Evolutionary conservation across 2,888 invertebrate genomes (phyloP), one percentile per base, ranked within the genome.

Genomic region (Pseudeuparius sepicola): DNA sequence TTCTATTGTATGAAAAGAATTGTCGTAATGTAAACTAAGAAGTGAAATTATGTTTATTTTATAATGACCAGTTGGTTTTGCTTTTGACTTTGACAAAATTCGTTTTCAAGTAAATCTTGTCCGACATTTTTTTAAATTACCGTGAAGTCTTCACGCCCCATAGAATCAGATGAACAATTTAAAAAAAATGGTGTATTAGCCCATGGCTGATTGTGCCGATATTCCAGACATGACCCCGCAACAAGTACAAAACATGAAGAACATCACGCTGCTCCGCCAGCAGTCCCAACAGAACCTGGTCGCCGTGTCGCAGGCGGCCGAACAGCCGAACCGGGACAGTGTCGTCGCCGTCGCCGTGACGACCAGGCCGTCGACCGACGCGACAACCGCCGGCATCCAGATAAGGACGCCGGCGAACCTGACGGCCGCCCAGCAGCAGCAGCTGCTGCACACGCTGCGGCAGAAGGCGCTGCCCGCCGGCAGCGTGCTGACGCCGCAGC

Each of bases 391-490:
- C 42, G 37, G 27, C 26, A 20, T 57, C 4, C 55, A 58, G 36
- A 53, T 55, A n/a, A 52, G 55, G 37, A 50, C 55, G 1, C 51
- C 52, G 17, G 51, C 48, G 2, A 54, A 51, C 34, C 43, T 63
- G 30, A 61, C 62, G 12, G 54, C 59, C 9, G 57, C 59, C 2
- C 65, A 65, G 40, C 66, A 66, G 31, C 63, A 63, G 35, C 64
- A 65, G 44, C 63, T 67, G 37, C 42, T 64, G 27, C 67, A 68
- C 47, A 63, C 65, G 4, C 53, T 57, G 17, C 57, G 60, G 36
- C 57, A 60, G 40, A 61, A 60, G 38, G 58, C 55, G 23, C 44
- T 58, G 27, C 61, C 61, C 5, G 62, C 63, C 34, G 55, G 60
- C 27, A 55, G 59, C 6, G 51, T 60, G 5, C 44, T 61, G 31